phyloP scores from a whole-genome alignment of 2,113 vertebrate species.

The Sclerurus mexicanus region DNA sequence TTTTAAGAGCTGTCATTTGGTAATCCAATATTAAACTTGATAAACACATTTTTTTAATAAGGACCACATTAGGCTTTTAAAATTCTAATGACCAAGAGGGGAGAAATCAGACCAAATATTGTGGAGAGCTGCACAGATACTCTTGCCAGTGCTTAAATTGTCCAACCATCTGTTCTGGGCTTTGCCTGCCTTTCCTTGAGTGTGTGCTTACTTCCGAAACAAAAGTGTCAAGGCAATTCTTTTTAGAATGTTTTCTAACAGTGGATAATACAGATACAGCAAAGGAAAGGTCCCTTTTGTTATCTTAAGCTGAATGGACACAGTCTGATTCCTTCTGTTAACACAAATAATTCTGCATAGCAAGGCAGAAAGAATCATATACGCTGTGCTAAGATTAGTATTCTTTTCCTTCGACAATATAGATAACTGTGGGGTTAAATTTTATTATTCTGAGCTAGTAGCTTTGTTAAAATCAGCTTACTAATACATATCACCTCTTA shows the following conservation, averaged over 20 bases:
- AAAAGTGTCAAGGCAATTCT: neutral
- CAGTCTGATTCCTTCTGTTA: neutral
- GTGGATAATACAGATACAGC: neutral
- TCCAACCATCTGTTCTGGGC: neutral
- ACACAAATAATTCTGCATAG: neutral
- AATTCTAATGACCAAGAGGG: neutral
- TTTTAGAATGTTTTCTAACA: neutral
- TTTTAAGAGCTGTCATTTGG: neutral
- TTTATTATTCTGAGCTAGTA: neutral
- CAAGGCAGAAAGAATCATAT: neutral
- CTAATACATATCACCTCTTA: neutral
- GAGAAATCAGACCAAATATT: neutral
- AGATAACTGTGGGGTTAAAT: neutral
- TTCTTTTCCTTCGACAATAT: neutral
- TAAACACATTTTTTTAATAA: neutral
- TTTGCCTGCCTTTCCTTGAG: neutral
- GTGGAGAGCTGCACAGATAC: neutral
- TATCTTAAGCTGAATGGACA: neutral
- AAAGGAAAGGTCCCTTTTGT: neutral
- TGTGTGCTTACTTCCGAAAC: neutral
- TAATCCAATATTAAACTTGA: conserved; percentile 8
- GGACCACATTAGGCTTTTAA: neutral
- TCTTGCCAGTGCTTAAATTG: neutral
- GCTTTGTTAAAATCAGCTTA: neutral
- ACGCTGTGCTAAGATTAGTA: neutral